A percentile compares a stretch with the other conserved stretches of the same genome.
Conservation (phyloP, 2,888 invertebrate genomes). For the Hirtodrosophila histrioides region DNA sequence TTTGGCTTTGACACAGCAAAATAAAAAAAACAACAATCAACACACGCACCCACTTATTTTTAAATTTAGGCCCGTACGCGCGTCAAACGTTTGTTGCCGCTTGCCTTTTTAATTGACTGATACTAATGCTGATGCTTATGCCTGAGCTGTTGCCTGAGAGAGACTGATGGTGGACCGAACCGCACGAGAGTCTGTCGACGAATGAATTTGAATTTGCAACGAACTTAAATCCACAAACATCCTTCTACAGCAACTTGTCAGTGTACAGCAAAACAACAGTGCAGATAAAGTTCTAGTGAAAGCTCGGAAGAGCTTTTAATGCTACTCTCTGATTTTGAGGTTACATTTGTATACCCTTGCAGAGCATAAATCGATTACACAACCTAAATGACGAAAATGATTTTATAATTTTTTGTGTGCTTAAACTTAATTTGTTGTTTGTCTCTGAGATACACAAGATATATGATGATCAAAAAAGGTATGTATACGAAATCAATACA, state of each 20-base stretch:
- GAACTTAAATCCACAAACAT: conserved; percentile 30
- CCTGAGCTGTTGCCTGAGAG: conserved; percentile 22
- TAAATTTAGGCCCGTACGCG: conserved; percentile 46
- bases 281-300: not conserved
- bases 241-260: conserved; percentile 41
- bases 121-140: conserved; percentile 22
- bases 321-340: too few species aligned
- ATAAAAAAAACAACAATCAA: conserved; percentile 37
- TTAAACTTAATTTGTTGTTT: too few species aligned
- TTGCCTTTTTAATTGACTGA: conserved; percentile 21
- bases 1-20: conserved; percentile 40
- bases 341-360: too few species aligned
- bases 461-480: too few species aligned
- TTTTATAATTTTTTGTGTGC: too few species aligned
- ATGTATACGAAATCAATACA: too few species aligned
- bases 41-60: conserved; percentile 28
- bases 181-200: conserved; percentile 72
- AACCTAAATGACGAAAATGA: too few species aligned
- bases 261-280: conserved; percentile 30
- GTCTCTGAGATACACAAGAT: too few species aligned
- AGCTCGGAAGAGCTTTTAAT: too few species aligned
- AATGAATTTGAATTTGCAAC: conserved; percentile 58
- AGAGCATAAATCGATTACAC: too few species aligned
- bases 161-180: conserved; percentile 56
- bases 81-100: conserved; percentile 22